Base-by-base conservation (phyloP, 2,797 vertebrate genomes). In the Pseudotriccus pelzelni region DNA sequence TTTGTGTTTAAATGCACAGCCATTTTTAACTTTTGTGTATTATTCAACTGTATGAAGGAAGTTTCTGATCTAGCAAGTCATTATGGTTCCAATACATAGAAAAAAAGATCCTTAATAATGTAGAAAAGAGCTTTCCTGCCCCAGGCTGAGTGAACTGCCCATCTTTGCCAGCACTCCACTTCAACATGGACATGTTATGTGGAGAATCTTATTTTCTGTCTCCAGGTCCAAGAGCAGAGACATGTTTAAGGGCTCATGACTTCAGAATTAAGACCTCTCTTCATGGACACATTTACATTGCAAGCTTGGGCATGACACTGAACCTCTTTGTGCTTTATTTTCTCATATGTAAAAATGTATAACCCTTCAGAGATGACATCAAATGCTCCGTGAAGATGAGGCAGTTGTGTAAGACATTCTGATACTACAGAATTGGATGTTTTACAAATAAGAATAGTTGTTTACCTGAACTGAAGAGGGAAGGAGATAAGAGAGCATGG, bases 1-100 rank as follows among this genome's bases (percentile, higher is more conserved):
- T 22, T 13, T 69, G 5, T 50, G 27, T 86, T 66, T 44, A 91
- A 97, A 95, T 91, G 91, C 32, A 64, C 55, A 92, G 62, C 30
- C 17, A 80, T 72, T 94, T 88, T 94, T 70, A 89, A 49, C 12
- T 39, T 66, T 13, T 8, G 7, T 58, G 7, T 55, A 21, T 82
- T 52, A 53, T 28, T 93, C 24, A 37, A 13, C 20, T 62, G 27
- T 39, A 7, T 20, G 19, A 64, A 87, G 15, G 10, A 79, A 49
- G 10, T 53, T 90, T 82, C 36, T 60, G 30, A n/a, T 67, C 25
- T 73, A 53, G 67, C 55, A 76, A 69, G 37, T 19, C 13, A 47
- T 60, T 78, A 11, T 20, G 19, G 18, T 62, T 82, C 49, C 79
- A 74, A 66, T 4, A 18, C 0, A 4, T 8, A 18, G 34, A 21